A percentile compares a stretch with the other conserved stretches of the same genome.
Evolutionary conservation across 2,888 invertebrate species (phyloP).

Genomic region (Torymus texanus): DNA sequence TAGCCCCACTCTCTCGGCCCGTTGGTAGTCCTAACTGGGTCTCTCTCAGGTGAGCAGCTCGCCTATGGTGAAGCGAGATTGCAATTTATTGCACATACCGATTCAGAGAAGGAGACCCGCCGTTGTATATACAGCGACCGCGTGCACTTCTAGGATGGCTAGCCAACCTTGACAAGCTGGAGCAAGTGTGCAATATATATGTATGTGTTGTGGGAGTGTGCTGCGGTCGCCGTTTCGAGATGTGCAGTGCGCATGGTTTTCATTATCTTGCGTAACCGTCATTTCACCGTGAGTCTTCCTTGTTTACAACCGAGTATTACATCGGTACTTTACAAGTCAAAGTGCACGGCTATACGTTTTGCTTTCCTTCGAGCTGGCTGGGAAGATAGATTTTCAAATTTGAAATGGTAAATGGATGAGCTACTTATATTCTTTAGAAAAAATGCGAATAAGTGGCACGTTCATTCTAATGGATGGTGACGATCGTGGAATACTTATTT

Average conservation of each 20-base stretch:
- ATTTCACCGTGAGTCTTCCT: too few species aligned
- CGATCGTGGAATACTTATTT: background rate
- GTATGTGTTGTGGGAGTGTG: background rate
- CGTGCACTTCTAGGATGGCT: conserved; percentile 35
- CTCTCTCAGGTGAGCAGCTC: conserved; percentile 34
- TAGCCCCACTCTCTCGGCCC: conserved; percentile 1
- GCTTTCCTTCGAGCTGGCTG: too few species aligned
- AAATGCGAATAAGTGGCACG: too few species aligned
- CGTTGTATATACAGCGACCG: background rate
- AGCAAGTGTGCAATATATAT: background rate
- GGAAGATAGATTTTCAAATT: too few species aligned
- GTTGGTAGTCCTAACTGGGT: conserved; percentile 41
- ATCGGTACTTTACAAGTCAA: too few species aligned
- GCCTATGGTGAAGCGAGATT: conserved; percentile 8
- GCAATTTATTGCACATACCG: conserved; percentile 42
- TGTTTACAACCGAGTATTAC: too few species aligned
- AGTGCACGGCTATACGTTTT: too few species aligned
- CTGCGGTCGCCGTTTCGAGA: too few species aligned
- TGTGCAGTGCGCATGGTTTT: too few species aligned
- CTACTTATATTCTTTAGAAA: too few species aligned
- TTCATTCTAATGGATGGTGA: background rate
- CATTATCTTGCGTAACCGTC: conserved; percentile 30
- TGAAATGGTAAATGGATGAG: too few species aligned
- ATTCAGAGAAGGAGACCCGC: conserved; percentile 31
- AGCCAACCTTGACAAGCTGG: conserved; percentile 39